Conservation (phyloP, 2,888 invertebrate species). For the Zele albiditarsus region DNA sequence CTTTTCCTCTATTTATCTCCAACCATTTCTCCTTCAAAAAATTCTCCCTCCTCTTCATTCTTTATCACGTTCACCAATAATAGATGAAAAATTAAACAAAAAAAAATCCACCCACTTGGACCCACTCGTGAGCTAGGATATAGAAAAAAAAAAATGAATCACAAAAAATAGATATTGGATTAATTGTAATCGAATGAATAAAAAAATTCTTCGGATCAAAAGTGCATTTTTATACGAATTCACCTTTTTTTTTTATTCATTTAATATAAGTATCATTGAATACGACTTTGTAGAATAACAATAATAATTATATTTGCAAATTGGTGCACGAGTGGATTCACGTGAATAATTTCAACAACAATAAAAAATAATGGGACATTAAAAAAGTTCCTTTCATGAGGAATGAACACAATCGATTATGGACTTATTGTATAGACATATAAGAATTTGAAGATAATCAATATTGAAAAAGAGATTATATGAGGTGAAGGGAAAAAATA, state of each 20-base stretch:
- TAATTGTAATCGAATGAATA: slow-evolving; percentile 17
- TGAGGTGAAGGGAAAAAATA: not conserved
- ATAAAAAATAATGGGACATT: slow-evolving; percentile 20
- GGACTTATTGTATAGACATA: not conserved
- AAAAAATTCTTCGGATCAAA: not conserved
- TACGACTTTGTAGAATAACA: too few species aligned
- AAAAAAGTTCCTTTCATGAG: slow-evolving; percentile 1
- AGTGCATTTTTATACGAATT: slow-evolving; percentile 25
- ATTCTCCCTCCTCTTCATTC: not conserved
- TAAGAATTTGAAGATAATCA: not conserved
- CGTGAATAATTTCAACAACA: not conserved
- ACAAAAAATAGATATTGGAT: not conserved
- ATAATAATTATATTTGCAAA: not conserved
- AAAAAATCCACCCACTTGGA: slow-evolving; percentile 2
- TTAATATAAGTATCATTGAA: not conserved
- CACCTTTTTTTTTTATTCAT: slow-evolving; percentile 16
- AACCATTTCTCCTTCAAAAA: not conserved
- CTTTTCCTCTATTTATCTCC: slow-evolving; percentile 21
- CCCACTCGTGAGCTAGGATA: not conserved
- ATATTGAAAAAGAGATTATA: not conserved
- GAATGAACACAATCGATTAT: slow-evolving; percentile 5
- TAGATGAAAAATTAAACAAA: not conserved
- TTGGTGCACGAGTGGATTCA: not conserved
- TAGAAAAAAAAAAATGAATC: not conserved
- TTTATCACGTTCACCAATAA: not conserved